Evolutionary conservation across 2,113 vertebrate genomes (phyloP).

Genomic region (Pomatorhinus ruficollis): DNA sequence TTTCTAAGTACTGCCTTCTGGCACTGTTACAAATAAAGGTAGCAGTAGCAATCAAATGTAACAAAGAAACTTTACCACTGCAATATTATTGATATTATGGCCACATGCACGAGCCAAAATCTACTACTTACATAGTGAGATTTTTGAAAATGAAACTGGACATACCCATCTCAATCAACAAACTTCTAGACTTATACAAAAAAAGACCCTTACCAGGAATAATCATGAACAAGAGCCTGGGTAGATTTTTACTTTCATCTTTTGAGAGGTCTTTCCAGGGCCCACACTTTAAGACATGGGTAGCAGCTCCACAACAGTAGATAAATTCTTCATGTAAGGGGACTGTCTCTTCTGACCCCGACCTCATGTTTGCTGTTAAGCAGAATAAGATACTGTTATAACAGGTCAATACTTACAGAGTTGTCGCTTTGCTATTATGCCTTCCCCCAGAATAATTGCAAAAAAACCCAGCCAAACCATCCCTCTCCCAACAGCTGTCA

Average conservation of each 20-base stretch:
- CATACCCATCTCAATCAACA: background rate
- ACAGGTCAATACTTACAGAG: background rate
- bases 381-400: background rate
- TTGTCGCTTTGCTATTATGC: background rate
- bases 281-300: slow-evolving; percentile 78
- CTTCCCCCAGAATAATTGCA: background rate
- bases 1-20: background rate
- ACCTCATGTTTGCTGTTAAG: slow-evolving; percentile 55
- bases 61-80: background rate
- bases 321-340: slow-evolving; percentile 76
- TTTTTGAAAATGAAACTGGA: background rate
- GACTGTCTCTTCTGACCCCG: slow-evolving; percentile 56
- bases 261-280: slow-evolving; percentile 75
- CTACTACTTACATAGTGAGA: background rate
- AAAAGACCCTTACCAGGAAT: slow-evolving; percentile 74
- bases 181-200: background rate
- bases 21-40: background rate
- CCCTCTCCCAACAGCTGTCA: background rate
- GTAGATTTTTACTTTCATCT: slow-evolving; percentile 49
- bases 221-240: slow-evolving; percentile 76
- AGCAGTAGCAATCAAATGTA: background rate
- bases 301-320: slow-evolving; percentile 76
- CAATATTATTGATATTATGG: background rate
- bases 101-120: accelerated
- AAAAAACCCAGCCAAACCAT: accelerated